phyloP scores from a whole-genome alignment of 1,140 invertebrate species.

The Lucilia cuprina region DNA sequence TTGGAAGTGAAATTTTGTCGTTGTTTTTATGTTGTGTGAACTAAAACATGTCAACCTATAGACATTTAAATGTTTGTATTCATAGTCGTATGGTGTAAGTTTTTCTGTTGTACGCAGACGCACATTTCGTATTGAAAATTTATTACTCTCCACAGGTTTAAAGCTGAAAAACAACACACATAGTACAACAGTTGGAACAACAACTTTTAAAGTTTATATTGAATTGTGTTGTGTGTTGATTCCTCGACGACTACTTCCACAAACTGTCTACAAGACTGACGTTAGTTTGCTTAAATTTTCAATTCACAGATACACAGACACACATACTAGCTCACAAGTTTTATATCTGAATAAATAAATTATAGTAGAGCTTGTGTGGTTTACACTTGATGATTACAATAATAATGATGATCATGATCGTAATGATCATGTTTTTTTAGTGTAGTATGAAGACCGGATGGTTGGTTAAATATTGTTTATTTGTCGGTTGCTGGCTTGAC shows the following conservation, averaged over 20 bases:
- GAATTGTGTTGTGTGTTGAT: neutral
- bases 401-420: neutral
- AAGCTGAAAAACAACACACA: neutral
- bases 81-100: neutral
- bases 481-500: neutral
- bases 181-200: neutral
- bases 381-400: neutral
- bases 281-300: neutral
- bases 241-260: no score
- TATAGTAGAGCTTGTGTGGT: neutral
- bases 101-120: neutral
- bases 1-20: no score
- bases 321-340: neutral
- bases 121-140: neutral
- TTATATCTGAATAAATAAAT: neutral
- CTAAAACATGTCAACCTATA: no score
- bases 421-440: neutral
- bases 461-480: neutral
- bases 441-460: neutral
- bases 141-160: neutral
- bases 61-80: no score
- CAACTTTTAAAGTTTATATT: neutral
- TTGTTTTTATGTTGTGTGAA: no score
- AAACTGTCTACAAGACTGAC: neutral
- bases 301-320: no score